phyloP scores from a whole-genome alignment of 2,113 vertebrate genomes.

The Condylura cristata region DNA sequence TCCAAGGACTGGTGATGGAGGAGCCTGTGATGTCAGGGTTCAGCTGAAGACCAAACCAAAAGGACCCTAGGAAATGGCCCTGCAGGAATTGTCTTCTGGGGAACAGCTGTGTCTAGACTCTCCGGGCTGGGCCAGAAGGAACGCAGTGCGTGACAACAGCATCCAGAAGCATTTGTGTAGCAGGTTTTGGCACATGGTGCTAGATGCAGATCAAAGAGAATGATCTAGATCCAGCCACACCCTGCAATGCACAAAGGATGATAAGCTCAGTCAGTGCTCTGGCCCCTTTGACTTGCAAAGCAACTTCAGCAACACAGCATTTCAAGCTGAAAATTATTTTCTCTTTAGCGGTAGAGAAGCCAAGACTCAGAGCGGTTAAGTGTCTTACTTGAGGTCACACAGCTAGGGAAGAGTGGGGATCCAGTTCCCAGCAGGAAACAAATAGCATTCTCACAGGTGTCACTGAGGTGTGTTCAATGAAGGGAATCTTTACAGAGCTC shows the following conservation, averaged over 20 bases:
- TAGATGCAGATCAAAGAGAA: background rate
- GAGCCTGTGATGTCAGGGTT: constrained; percentile 17
- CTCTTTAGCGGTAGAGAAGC: background rate
- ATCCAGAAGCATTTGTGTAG: background rate
- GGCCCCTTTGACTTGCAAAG: background rate
- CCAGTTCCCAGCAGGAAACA: background rate
- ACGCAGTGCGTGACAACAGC: background rate
- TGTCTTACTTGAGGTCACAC: background rate
- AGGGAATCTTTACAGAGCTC: background rate
- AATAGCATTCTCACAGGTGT: background rate
- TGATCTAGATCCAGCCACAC: background rate
- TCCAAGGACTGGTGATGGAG: constrained; percentile 20
- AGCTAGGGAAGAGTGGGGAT: background rate
- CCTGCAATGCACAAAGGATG: background rate
- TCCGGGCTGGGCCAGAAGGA: background rate
- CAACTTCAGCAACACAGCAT: background rate
- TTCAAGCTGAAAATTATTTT: background rate
- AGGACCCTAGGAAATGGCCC: constrained; percentile 5
- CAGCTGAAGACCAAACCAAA: background rate
- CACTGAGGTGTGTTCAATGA: background rate
- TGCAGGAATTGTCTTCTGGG: background rate
- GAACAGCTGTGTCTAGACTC: background rate
- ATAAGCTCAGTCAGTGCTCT: background rate
- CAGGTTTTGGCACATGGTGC: fast-evolving
- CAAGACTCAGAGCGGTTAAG: background rate